Base-by-base conservation (phyloP, 2,888 invertebrate species). In the Aricia artaxerxes region DNA sequence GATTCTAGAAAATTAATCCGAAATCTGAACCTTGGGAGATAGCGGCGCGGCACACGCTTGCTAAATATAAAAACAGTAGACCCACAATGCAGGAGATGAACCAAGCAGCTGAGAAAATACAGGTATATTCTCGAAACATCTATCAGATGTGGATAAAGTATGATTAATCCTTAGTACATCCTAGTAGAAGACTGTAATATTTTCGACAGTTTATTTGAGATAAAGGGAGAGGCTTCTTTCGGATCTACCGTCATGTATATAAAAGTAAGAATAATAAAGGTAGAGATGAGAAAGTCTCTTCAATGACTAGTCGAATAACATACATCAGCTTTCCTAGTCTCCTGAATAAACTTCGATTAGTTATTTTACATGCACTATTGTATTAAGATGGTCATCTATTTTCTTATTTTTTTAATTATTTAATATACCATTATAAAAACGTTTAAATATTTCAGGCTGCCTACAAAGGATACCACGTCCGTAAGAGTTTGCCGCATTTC, bases 391-490 rank as follows among this genome's bases (percentile, higher is more conserved):
- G 49, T 49, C 49, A 11, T 49, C 3, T 49, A 11, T 49, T 49
- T 9, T 49, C 49, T 11, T 13, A 53, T 44, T 7, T 44, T 44
- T 44, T 5, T 13, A 53, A 53, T 53, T 53, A 57, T 16, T 57
- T 1, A 4, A 57, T 57, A 4, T 16, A 4, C 11, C 1, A 16
- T 57, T 57, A 3, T 1, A 61, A 24, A 61, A 2, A 38, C 9
- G 3, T n/a, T 38, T 4, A 73, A 77, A 0, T 61, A 75, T 82
- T 82, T 2, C 78, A 94, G 94, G 92, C 94, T 1, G 93, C 93
- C 0, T 94, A 94, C 81, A 86, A 87, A 84, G 94, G 93, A 0
- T 94, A 94, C 82, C 86, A 94, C 76, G 86, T 92, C 0, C 89
- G 94, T 1, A 88, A 88, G 79, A 89, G 90, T n/a, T 84, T 93